Percentiles rank a stretch among this genome's conserved stretches.
phyloP scores from a whole-genome alignment of 2,113 vertebrate genomes.

The Leptocoma aspasia region DNA sequence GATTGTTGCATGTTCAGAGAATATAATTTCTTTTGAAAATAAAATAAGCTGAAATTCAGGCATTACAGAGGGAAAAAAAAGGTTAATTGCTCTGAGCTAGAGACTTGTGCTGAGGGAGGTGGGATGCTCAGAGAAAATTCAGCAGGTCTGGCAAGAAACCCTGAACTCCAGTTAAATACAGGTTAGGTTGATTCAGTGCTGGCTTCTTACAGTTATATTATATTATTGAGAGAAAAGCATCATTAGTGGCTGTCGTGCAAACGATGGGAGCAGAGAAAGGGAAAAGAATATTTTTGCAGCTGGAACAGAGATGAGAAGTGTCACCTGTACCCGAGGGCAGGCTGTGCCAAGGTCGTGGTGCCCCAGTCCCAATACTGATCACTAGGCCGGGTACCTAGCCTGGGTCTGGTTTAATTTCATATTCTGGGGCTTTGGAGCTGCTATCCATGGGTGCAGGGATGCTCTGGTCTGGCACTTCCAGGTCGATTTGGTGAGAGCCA shows the following conservation, averaged over 20 bases:
- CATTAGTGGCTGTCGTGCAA: background rate
- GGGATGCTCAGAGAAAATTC: background rate
- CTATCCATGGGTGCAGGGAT: accelerated
- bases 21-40: conserved; percentile 6
- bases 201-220: background rate
- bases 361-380: accelerated
- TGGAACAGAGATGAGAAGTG: background rate
- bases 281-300: background rate
- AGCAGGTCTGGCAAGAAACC: background rate
- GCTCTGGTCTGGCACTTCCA: accelerated
- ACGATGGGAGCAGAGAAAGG: background rate
- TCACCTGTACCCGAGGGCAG: background rate
- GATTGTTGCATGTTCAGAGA: background rate
- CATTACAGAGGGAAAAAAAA: background rate
- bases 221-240: background rate
- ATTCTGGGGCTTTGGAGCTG: background rate
- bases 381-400: accelerated
- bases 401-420: background rate
- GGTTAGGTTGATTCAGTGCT: background rate
- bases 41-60: background rate
- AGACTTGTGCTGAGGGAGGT: background rate
- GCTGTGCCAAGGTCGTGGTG: accelerated
- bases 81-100: background rate
- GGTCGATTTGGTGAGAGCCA: accelerated
- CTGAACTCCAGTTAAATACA: background rate